phyloP scores from a whole-genome alignment of 2,888 invertebrate genomes.

The Meganola albula region DNA sequence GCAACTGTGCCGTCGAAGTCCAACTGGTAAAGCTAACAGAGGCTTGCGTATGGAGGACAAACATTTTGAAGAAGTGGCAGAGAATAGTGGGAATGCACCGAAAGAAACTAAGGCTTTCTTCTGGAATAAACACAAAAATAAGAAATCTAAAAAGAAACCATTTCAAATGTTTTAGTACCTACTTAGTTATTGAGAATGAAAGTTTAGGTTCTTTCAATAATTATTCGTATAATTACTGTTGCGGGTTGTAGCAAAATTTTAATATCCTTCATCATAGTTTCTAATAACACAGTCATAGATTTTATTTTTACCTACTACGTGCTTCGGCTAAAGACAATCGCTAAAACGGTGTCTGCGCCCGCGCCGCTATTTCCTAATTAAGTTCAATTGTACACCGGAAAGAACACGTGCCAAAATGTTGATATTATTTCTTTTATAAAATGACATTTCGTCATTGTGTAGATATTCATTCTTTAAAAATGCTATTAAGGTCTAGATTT shows the following conservation, averaged over 20 bases:
- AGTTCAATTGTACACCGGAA: conserved; percentile 72
- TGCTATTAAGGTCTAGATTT: too few relatives aligned
- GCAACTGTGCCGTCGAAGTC: conserved; percentile 17
- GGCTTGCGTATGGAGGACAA: conserved; percentile 15
- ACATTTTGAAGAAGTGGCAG: conserved; percentile 27
- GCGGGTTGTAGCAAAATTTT: too few relatives aligned
- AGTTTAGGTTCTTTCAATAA: too few relatives aligned
- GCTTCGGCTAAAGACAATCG: conserved; percentile 32
- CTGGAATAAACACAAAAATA: conserved; percentile 46
- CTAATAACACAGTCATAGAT: conserved; percentile 1
- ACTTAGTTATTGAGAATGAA: too few relatives aligned
- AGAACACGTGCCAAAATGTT: conserved; percentile 75
- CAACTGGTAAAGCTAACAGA: conserved; percentile 14
- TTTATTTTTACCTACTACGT: conserved; percentile 15
- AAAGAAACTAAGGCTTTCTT: conserved; percentile 39
- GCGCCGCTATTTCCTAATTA: conserved; percentile 74
- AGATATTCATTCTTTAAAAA: too few relatives aligned
- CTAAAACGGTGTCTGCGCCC: conserved; percentile 41
- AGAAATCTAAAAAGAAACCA: conserved; percentile 38
- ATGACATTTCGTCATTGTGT: conserved; percentile 49
- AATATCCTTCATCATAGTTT: too few relatives aligned
- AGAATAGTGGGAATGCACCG: conserved; percentile 19
- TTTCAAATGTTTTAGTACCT: too few relatives aligned
- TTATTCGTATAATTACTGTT: too few relatives aligned
- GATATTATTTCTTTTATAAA: conserved; percentile 58